A percentile compares a stretch with the other conserved stretches of the same genome.
phyloP scores from a whole-genome alignment of 2,113 vertebrate genomes.

The Neofelis nebulosa region DNA sequence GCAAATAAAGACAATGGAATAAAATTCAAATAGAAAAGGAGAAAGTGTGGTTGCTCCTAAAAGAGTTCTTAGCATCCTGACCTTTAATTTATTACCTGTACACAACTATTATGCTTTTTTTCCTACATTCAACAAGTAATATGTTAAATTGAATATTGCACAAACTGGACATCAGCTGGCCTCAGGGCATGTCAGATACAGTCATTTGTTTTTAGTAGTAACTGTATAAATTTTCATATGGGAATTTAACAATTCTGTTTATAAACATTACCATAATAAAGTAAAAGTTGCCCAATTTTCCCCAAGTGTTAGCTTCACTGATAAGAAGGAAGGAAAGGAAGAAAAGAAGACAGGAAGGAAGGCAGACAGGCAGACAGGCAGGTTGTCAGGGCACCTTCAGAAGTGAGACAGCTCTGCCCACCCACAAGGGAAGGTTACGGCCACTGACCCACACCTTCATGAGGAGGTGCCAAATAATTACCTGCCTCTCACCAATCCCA shows the following conservation, averaged over 20 bases:
- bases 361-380: neutral
- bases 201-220: conserved; percentile 46
- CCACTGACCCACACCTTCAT: conserved; percentile 78
- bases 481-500: conserved; percentile 75
- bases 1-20: neutral
- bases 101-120: neutral
- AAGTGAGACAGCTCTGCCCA: conserved; percentile 52
- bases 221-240: conserved; percentile 24
- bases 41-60: neutral
- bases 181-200: conserved; percentile 6
- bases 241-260: conserved; percentile 48
- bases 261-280: conserved; percentile 67
- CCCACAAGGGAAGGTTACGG: neutral
- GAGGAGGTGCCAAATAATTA: conserved; percentile 77
- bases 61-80: neutral
- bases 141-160: neutral
- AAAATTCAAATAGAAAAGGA: conserved; percentile 8
- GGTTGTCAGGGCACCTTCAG: conserved; percentile 58
- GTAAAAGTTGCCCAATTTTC: conserved; percentile 72
- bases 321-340: conserved; percentile 58
- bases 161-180: neutral
- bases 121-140: neutral
- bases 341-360: neutral
- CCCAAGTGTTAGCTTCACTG: conserved; percentile 70
- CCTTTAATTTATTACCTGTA: conserved; percentile 1